Evolutionary conservation across 2,113 vertebrate species (phyloP), one percentile per base, ranked within the genome.

Genomic region (Hippocampus abdominalis): DNA sequence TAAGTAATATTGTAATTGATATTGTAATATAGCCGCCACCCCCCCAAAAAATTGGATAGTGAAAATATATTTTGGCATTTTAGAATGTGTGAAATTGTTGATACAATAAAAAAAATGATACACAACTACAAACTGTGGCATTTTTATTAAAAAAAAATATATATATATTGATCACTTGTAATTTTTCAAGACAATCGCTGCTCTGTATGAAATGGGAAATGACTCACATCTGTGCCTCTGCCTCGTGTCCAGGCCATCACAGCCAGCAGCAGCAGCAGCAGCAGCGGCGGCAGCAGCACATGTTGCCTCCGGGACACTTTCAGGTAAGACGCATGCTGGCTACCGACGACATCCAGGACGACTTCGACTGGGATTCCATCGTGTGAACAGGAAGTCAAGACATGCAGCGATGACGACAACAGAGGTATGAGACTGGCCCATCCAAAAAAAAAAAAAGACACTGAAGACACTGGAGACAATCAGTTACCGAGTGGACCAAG

Each of bases 331-430:
- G 93, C 72, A 89, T 95, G 90, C 92, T 93, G 65, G 82, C 93
- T 66, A 85, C 91, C 3, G 94, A 95, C 23, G 94, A 95, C 84
- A 95, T 95, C 89, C 93, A 95, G 87, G 94, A 95, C 53, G 94
- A 95, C 82, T 95, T 95, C 76, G 94, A 95, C 89, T 95, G 94
- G 94, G 94, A 95, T 92, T 94, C 94, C 69, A 95, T 95, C 66
- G 94, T 95, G 74, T 95, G 93, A 92, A 64, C 44, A 66, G 8
- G n/a, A 65, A 39, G 40, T 29, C n/a, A 59, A n/a, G 36, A 0
- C 6, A 7, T 51, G 46, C 44, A 9, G 74, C 66, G 64, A 67
- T 70, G 66, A 67, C 25, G 61, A 51, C 49, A 40, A 39, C 23
- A 66, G 70, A 75, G 76, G 71, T 72, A 48, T 16, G 57, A 70